Conservation (phyloP, 2,888 invertebrate species). For the Eupithecia vulgata region DNA sequence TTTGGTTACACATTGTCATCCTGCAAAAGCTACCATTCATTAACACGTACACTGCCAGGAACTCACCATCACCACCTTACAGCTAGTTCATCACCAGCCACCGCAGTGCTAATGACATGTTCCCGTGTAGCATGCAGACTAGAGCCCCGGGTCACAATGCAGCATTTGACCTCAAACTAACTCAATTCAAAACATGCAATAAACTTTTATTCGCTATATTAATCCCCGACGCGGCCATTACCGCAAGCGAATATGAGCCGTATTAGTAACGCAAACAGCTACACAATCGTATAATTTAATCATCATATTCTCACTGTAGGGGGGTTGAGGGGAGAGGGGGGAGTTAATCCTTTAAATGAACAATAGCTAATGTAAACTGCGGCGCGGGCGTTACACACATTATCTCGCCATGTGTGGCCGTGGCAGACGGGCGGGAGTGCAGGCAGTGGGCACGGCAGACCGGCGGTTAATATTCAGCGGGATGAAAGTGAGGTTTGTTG, state of each 20-base stretch:
- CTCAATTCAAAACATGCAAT: slow-evolving; percentile 23
- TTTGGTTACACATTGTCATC: too few species aligned
- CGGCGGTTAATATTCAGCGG: neutral
- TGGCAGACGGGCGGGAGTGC: slow-evolving; percentile 23
- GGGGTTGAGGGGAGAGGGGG: slow-evolving; percentile 17
- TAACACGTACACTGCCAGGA: neutral
- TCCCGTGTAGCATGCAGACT: neutral
- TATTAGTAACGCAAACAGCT: slow-evolving; percentile 35
- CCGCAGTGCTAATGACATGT: neutral
- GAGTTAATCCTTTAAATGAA: slow-evolving; percentile 43
- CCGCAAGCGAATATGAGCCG: slow-evolving; percentile 26
- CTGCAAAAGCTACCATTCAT: neutral
- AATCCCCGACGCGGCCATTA: slow-evolving; percentile 29
- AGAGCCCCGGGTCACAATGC: neutral
- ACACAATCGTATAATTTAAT: slow-evolving; percentile 41
- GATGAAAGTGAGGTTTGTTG: neutral
- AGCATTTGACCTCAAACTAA: neutral
- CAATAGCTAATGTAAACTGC: slow-evolving; percentile 45
- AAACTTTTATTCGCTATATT: slow-evolving; percentile 31
- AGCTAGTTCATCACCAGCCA: neutral
- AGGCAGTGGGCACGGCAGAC: neutral
- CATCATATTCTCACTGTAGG: slow-evolving; percentile 31
- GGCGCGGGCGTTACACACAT: slow-evolving; percentile 38
- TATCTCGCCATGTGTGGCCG: slow-evolving; percentile 29
- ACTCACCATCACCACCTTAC: neutral